Base-by-base conservation (phyloP, 1,140 invertebrate genomes). In the Babylonia areolata region DNA sequence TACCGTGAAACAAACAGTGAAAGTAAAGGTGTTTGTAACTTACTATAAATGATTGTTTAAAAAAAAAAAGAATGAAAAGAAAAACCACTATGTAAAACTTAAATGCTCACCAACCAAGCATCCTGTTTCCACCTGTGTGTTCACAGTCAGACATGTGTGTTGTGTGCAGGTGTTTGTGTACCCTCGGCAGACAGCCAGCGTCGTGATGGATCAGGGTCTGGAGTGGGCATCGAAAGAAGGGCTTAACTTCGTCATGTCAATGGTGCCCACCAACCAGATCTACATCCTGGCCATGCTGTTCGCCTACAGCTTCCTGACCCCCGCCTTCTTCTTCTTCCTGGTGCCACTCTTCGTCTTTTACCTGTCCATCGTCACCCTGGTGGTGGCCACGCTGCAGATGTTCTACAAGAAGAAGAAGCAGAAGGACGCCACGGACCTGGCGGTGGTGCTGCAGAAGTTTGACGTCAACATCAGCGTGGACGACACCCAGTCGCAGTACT, bases 141-240 rank as follows among this genome's bases (percentile, higher is more conserved):
- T n/a, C n/a, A n/a, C n/a, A n/a, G n/a, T n/a, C n/a, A n/a, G n/a
- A n/a, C n/a, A n/a, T n/a, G n/a, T n/a, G n/a, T n/a, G n/a, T n/a
- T 71, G 33, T 54, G 86, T 88, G 31, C 86, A 92, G 90, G 75
- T 91, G 39, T 84, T 87, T n/a, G 88, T 86, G 46, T 92, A 91
- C 81, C 91, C 93, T 23, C 91, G 89, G 85, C 90, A 93, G 82
- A 91, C 92, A 33, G 96, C 96, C 54, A 95, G 96, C 64, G 97
- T 97, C 89, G 95, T 97, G 75, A 97, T 96, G 0, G 97, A 98
- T 91, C 96, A 97, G 58, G 96, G 96, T 86, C 91, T 98, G 46
- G 96, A 97, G 0, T 96, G 96, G 3, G 97, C 97, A 1, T 97
- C 97, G 12, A 96, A 96, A 23, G 96, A 96, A 90, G 97, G 97